phyloP scores from a whole-genome alignment of 1,140 invertebrate species.

The Homalodisca vitripennis region DNA sequence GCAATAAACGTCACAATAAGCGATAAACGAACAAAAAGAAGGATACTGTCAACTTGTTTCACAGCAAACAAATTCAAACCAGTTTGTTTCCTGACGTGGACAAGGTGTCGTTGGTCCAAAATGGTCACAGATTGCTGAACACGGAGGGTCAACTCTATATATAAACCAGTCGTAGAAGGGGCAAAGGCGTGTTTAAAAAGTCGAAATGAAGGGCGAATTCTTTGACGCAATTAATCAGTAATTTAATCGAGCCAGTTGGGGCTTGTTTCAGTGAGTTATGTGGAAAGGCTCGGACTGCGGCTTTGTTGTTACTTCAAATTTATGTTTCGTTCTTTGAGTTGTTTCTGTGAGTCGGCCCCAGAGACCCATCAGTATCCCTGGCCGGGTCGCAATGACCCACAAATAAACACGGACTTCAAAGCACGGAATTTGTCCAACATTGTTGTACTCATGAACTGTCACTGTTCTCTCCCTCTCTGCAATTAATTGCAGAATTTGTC shows the following conservation, averaged over 20 bases:
- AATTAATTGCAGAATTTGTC: too few relatives aligned
- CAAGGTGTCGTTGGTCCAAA: too few relatives aligned
- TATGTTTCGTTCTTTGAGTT: neutral
- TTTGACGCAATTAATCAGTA: slow-evolving; percentile 18
- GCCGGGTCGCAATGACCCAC: slow-evolving; percentile 2
- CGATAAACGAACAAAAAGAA: too few relatives aligned
- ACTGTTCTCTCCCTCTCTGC: too few relatives aligned
- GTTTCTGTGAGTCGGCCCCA: neutral
- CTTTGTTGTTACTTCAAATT: slow-evolving; percentile 18
- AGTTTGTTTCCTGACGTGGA: too few relatives aligned
- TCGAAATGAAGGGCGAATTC: slow-evolving; percentile 7
- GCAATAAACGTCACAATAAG: too few relatives aligned
- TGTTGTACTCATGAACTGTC: too few relatives aligned
- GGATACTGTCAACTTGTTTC: too few relatives aligned
- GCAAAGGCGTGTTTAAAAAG: neutral
- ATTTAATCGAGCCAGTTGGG: neutral
- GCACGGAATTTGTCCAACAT: neutral
- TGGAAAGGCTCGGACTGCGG: too few relatives aligned
- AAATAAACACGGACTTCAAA: slow-evolving; percentile 20
- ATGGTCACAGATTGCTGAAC: too few relatives aligned
- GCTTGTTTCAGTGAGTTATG: neutral
- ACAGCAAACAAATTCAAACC: too few relatives aligned
- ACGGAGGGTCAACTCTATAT: neutral
- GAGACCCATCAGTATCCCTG: too few relatives aligned
- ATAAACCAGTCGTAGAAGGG: neutral